Evolutionary conservation across 2,888 invertebrate genomes (phyloP).

Genomic region (Scotopteryx bipunctaria): DNA sequence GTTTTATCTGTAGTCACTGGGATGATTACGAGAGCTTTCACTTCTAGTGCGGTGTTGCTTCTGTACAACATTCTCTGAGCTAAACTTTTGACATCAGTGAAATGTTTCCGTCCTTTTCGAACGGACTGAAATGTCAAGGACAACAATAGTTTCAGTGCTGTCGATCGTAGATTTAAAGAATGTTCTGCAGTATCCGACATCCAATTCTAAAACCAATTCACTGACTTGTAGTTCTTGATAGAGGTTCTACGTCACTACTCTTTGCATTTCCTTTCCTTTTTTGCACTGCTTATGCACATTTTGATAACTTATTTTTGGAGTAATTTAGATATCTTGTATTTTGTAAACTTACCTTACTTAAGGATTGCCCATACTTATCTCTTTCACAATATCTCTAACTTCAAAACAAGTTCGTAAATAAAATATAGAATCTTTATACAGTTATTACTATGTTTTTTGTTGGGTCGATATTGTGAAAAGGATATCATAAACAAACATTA

Average conservation of each 20-base stretch:
- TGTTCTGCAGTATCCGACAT: constrained; percentile 1
- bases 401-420: no score
- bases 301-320: constrained; percentile 46
- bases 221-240: constrained; percentile 39
- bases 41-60: constrained; percentile 29
- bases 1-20: constrained; percentile 33
- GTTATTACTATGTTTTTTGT: neutral
- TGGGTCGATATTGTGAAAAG: constrained; percentile 20
- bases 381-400: constrained; percentile 23
- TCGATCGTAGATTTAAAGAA: constrained; percentile 14
- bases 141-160: neutral
- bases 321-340: constrained; percentile 51
- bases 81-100: neutral
- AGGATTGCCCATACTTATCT: constrained; percentile 8
- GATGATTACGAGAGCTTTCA: constrained; percentile 37
- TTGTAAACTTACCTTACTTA: constrained; percentile 36
- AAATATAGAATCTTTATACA: neutral
- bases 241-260: constrained; percentile 25
- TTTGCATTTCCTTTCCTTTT: constrained; percentile 41
- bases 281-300: constrained; percentile 76
- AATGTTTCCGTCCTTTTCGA: constrained; percentile 8
- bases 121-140: constrained; percentile 7
- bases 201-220: constrained; percentile 25
- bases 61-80: constrained; percentile 15
- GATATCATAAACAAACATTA: constrained; percentile 17